A percentile compares a stretch with the other conserved stretches of the same genome.
These are phyloP conservation scores for Apteryx mantelli DNA, from an alignment of 2,113 vertebrate species.

Conservation along the genomic window DNA sequence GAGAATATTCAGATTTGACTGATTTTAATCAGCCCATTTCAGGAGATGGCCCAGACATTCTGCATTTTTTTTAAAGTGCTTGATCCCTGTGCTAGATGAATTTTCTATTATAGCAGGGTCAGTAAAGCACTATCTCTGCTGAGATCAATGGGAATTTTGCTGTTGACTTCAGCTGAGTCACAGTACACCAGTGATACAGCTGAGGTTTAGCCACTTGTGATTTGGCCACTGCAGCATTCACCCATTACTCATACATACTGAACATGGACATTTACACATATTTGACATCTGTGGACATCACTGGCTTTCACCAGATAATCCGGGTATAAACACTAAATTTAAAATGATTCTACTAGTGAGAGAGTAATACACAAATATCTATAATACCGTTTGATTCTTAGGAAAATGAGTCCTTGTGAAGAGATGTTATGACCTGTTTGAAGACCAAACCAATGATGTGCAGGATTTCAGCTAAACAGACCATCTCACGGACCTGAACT, in stretches of 20 bases:
- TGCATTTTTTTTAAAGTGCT: not conserved
- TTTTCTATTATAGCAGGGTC: conserved; percentile 4
- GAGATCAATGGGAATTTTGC: conserved; percentile 9
- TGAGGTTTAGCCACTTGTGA: not conserved
- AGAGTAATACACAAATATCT: not conserved
- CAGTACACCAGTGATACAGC: not conserved
- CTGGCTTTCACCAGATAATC: not conserved
- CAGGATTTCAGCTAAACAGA: not conserved
- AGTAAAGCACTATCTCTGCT: not conserved
- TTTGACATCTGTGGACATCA: not conserved
- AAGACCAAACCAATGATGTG: not conserved
- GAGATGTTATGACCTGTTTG: not conserved
- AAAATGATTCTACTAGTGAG: not conserved
- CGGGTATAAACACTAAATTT: not conserved
- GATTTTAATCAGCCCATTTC: conserved; percentile 35
- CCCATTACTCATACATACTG: not conserved
- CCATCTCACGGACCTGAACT: not conserved
- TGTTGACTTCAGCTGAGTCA: not conserved
- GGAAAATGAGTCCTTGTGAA: not conserved
- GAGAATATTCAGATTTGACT: not conserved
- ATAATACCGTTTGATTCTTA: not conserved
- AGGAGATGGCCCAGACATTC: not conserved
- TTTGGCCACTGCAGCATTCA: not conserved
- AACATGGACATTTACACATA: not conserved
- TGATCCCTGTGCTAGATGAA: not conserved